phyloP scores from a whole-genome alignment of 2,888 invertebrate species.

The Stenurella melanura region DNA sequence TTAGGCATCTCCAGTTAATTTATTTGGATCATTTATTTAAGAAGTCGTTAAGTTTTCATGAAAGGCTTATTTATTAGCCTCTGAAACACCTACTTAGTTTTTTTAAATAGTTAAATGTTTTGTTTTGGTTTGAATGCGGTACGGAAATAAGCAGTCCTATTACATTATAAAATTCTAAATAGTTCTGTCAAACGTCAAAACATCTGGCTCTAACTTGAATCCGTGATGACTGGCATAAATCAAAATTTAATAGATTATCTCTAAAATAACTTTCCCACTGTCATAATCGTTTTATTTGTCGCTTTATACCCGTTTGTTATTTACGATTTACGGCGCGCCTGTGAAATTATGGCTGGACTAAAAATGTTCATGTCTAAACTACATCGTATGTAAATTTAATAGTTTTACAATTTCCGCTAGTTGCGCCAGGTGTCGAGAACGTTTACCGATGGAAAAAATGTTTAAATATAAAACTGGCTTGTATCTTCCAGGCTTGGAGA shows the following conservation, averaged over 20 bases:
- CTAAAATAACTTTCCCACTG: conserved; percentile 43
- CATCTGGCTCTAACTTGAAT: conserved; percentile 49
- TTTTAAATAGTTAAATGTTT: conserved; percentile 50
- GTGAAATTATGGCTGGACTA: conserved; percentile 15
- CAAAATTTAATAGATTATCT: conserved; percentile 48
- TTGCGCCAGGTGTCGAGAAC: conserved; percentile 16
- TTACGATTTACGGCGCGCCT: not conserved
- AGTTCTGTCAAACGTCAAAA: conserved; percentile 51
- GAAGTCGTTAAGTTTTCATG: conserved; percentile 54
- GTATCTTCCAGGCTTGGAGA: not conserved
- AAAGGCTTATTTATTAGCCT: conserved; percentile 50
- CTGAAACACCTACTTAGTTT: conserved; percentile 50
- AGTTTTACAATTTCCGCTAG: conserved; percentile 31
- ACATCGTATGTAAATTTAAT: conserved; percentile 14
- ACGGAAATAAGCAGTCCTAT: conserved; percentile 46
- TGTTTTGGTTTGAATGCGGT: conserved; percentile 45
- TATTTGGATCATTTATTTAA: conserved; percentile 49
- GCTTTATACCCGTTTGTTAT: conserved; percentile 25
- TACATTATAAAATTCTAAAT: conserved; percentile 49
- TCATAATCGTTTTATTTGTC: conserved; percentile 44
- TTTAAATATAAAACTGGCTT: conserved; percentile 7
- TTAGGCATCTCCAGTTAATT: conserved; percentile 31
- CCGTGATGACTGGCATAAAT: conserved; percentile 48
- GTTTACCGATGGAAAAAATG: conserved; percentile 16
- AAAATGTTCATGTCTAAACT: conserved; percentile 19